Conservation (phyloP, 2,113 vertebrate species). For the Apistogramma diplotaenia region DNA sequence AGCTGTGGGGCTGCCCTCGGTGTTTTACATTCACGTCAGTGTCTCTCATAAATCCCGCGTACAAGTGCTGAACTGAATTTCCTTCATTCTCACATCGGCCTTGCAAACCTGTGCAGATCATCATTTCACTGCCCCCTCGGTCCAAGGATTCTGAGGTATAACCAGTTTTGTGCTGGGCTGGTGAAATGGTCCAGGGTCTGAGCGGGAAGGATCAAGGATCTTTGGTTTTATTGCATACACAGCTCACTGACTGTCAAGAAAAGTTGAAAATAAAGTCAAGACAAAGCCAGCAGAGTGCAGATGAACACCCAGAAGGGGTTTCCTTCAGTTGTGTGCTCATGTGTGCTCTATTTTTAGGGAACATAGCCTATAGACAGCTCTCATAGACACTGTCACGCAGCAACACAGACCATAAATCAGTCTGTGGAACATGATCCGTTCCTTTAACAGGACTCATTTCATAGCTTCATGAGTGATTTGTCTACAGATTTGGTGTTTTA, state of each 20-base stretch:
- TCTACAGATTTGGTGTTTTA: background rate
- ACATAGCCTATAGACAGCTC: background rate
- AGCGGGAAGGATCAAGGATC: slow-evolving; percentile 4
- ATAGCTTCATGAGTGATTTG: too few species aligned
- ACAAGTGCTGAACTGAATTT: slow-evolving; percentile 12
- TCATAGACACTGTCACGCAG: background rate
- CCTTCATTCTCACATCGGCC: slow-evolving; percentile 19
- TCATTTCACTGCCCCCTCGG: slow-evolving; percentile 17
- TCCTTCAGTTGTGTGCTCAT: background rate
- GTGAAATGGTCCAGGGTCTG: slow-evolving; percentile 25
- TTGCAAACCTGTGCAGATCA: slow-evolving; percentile 15
- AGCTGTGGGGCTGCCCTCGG: background rate
- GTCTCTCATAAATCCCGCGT: slow-evolving; percentile 46
- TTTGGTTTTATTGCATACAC: slow-evolving; percentile 25
- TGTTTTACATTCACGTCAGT: slow-evolving; percentile 32
- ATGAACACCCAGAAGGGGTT: background rate
- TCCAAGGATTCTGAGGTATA: slow-evolving; percentile 15
- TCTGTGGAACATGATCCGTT: background rate
- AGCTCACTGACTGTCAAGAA: background rate
- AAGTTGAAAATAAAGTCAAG: slow-evolving; percentile 6
- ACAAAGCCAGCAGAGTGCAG: slow-evolving; percentile 4
- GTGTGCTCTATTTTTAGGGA: background rate
- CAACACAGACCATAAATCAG: background rate
- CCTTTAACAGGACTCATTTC: too few species aligned
- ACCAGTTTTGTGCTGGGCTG: slow-evolving; percentile 31